phyloP scores from a whole-genome alignment of 2,113 vertebrate genomes.

The Vanacampus margaritifer region DNA sequence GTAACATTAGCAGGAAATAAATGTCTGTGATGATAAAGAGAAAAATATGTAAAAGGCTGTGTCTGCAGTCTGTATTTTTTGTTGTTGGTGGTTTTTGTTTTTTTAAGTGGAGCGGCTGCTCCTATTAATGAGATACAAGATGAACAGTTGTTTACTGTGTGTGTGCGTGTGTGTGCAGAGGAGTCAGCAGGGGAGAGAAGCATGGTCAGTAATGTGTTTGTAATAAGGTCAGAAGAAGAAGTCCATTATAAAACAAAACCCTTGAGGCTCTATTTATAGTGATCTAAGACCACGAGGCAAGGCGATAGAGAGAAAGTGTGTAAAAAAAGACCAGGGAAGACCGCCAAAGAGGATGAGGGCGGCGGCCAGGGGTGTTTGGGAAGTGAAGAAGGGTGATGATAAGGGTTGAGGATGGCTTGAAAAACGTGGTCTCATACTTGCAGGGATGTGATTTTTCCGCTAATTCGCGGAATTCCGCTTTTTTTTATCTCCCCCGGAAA shows the following conservation, averaged over 20 bases:
- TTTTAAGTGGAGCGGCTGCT: background rate
- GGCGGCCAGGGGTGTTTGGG: slow-evolving; percentile 27
- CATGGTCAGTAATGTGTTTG: slow-evolving; percentile 58
- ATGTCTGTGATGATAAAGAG: background rate
- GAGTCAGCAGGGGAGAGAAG: slow-evolving; percentile 18
- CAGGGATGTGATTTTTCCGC: too few species aligned
- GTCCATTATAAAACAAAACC: slow-evolving; percentile 58
- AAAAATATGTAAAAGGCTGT: background rate
- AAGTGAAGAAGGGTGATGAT: background rate
- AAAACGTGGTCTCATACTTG: too few species aligned
- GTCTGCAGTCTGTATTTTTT: background rate
- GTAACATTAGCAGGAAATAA: slow-evolving; percentile 1
- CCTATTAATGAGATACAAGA: background rate
- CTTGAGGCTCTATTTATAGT: slow-evolving; percentile 59
- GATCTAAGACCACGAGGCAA: slow-evolving; percentile 25
- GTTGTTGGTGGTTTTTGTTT: background rate
- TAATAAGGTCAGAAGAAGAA: slow-evolving; percentile 64
- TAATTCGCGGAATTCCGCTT: too few species aligned
- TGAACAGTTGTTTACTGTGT: slow-evolving; percentile 2
- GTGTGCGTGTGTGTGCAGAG: slow-evolving; percentile 4
- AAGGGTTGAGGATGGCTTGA: too few species aligned
- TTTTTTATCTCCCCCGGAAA: too few species aligned
- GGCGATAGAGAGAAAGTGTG: slow-evolving; percentile 20
- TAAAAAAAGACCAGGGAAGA: slow-evolving; percentile 23
- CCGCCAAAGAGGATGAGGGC: slow-evolving; percentile 27